phyloP scores from a whole-genome alignment of 2,113 vertebrate species.

The human (Homo sapiens) region GRCh38 chr3:154324001-154324500 shows the following conservation, averaged over 20 bases:
- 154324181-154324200: constrained; percentile 92
- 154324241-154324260: constrained; percentile 94
- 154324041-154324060: too few species aligned
- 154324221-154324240: constrained; percentile 97
- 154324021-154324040: background rate
- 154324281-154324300: constrained; percentile 66
- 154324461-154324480: constrained; percentile 73
- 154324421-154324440: background rate
- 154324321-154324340: constrained; percentile 75
- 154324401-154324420: constrained; percentile 90
- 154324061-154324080: background rate
- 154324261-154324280: constrained; percentile 84
- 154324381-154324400: constrained; percentile 80
- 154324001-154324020: background rate
- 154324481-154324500: background rate
- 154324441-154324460: constrained; percentile 29
- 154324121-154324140: background rate
- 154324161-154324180: constrained; percentile 86
- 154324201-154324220: constrained; percentile 92
- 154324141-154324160: too few species aligned
- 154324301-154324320: constrained; percentile 57
- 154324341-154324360: constrained; percentile 63
- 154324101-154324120: background rate
- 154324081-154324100: background rate
- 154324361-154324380: constrained; percentile 43